Conservation (phyloP, 2,888 invertebrate genomes). For the Auanema sp. region DNA sequence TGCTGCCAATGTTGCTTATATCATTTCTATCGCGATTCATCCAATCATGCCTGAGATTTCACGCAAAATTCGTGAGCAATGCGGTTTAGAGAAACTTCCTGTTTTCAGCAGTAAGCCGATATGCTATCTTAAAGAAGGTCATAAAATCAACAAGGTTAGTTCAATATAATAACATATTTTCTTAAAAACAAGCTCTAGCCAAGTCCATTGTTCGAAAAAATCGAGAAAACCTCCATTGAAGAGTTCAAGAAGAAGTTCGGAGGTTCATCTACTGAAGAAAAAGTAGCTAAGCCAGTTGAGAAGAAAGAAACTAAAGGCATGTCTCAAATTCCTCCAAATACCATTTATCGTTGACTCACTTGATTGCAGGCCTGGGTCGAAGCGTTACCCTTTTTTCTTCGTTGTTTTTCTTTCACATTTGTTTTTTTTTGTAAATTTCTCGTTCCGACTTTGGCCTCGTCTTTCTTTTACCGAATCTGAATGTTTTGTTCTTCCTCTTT, state of each 20-base stretch:
- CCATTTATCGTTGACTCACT: slow-evolving; percentile 9
- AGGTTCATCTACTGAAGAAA: slow-evolving; percentile 8
- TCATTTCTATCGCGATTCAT: slow-evolving; percentile 79
- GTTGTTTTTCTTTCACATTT: slow-evolving; percentile 4
- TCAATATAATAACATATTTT: background rate
- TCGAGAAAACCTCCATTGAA: slow-evolving; percentile 79
- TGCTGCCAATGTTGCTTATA: slow-evolving; percentile 78
- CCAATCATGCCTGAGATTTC: slow-evolving; percentile 83
- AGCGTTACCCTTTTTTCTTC: slow-evolving; percentile 7
- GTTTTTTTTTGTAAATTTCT: background rate
- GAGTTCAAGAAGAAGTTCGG: slow-evolving; percentile 71
- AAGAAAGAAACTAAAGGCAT: slow-evolving; percentile 7
- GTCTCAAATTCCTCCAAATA: background rate
- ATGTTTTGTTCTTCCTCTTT: too few species aligned
- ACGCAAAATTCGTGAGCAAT: slow-evolving; percentile 49
- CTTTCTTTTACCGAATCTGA: background rate
- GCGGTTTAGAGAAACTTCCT: slow-evolving; percentile 50
- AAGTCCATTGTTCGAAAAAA: slow-evolving; percentile 82
- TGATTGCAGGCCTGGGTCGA: slow-evolving; percentile 18
- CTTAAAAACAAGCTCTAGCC: slow-evolving; percentile 70
- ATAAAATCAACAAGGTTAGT: slow-evolving; percentile 77
- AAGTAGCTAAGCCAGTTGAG: background rate
- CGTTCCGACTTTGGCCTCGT: slow-evolving; percentile 1
- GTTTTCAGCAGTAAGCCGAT: slow-evolving; percentile 64
- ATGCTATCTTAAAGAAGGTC: slow-evolving; percentile 76